Percentiles rank a stretch among this genome's conserved stretches.
Evolutionary conservation across 2,113 vertebrate genomes (phyloP).

Genomic region (Heptranchias perlo): DNA sequence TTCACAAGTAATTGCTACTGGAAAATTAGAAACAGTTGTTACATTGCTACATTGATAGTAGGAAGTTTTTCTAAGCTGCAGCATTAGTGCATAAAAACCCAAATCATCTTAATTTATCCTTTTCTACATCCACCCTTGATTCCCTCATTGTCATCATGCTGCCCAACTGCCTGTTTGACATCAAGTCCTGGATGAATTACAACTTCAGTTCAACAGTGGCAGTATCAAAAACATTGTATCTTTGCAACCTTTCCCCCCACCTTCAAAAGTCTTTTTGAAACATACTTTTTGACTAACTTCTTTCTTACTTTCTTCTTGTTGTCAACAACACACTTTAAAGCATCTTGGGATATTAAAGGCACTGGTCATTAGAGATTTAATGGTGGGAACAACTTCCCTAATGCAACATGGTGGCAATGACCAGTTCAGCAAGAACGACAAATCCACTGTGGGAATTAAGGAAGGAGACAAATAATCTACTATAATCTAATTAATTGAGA

Average conservation of each 20-base stretch:
- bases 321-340: too few species aligned
- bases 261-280: not conserved
- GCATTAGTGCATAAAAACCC: too few species aligned
- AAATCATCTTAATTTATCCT: not conserved
- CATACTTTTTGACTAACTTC: not conserved
- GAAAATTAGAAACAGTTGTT: not conserved
- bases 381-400: not conserved
- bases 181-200: not conserved
- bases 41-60: not conserved
- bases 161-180: not conserved
- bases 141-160: not conserved
- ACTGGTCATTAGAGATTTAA: not conserved
- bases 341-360: not conserved
- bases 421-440: not conserved
- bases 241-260: not conserved
- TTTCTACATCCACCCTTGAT: not conserved
- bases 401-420: not conserved
- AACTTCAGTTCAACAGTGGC: not conserved
- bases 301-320: too few species aligned
- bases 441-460: not conserved
- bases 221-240: not conserved
- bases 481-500: not conserved
- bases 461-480: not conserved
- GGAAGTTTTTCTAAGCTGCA: not conserved
- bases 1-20: not conserved